Conservation (phyloP, 2,113 vertebrate species). For the Hippocampus comes region DNA sequence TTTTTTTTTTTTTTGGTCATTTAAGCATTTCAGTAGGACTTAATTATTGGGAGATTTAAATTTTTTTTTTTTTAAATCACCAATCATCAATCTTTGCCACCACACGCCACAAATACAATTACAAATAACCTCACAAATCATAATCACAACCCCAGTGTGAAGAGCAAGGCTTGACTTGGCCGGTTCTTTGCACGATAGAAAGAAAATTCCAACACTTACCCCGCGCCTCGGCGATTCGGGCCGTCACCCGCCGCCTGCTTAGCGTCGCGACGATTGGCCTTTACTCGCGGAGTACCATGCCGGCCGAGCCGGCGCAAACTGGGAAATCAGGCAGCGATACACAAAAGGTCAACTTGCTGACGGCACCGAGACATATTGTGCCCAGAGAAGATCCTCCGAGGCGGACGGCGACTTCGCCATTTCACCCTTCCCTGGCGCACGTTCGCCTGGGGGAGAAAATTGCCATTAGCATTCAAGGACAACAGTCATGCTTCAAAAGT, state of each 20-base stretch:
- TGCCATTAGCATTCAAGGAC: conserved; percentile 60
- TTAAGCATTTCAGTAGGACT: too few relatives aligned
- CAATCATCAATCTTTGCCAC: too few relatives aligned
- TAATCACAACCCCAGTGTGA: neutral
- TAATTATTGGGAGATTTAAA: too few relatives aligned
- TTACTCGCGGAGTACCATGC: conserved; percentile 44
- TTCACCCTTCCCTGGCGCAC: conserved; percentile 36
- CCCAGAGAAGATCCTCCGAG: conserved; percentile 54
- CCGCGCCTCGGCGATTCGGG: conserved; percentile 12
- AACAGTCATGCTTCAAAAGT: conserved; percentile 43
- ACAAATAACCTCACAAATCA: too few relatives aligned
- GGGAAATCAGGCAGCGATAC: conserved; percentile 55
- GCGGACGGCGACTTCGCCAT: conserved; percentile 51
- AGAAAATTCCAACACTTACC: conserved; percentile 20
- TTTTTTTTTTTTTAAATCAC: too few relatives aligned
- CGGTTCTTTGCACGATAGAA: neutral
- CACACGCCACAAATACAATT: too few relatives aligned
- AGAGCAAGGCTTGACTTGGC: neutral
- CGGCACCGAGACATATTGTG: conserved; percentile 62
- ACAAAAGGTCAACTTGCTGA: conserved; percentile 65
- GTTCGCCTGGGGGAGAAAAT: conserved; percentile 10
- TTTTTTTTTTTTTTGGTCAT: too few relatives aligned
- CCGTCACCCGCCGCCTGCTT: conserved; percentile 48
- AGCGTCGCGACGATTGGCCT: conserved; percentile 54
- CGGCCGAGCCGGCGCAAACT: conserved; percentile 50